phyloP scores from a whole-genome alignment of 1,140 invertebrate species.

The Halictus rubicundus region DNA sequence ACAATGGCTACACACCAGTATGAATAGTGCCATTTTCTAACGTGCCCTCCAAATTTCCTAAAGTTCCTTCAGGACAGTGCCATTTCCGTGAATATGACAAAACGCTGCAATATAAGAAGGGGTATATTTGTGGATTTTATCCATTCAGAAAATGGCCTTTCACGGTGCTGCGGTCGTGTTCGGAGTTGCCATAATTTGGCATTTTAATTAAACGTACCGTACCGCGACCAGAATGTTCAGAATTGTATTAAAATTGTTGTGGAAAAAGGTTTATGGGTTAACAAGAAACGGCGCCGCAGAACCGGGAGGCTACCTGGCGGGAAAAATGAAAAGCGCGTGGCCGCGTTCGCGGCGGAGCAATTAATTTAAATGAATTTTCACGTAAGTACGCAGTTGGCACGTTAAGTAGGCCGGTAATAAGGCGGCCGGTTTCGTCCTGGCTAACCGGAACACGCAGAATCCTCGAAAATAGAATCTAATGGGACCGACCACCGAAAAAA shows the following conservation, averaged over 20 bases:
- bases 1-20: too few relatives aligned
- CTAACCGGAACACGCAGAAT: conserved; percentile 8
- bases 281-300: not conserved
- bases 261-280: not conserved
- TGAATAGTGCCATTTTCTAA: too few relatives aligned
- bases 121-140: too few relatives aligned
- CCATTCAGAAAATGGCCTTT: too few relatives aligned
- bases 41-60: too few relatives aligned
- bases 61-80: too few relatives aligned
- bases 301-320: conserved; percentile 11
- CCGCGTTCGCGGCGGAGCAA: conserved; percentile 10
- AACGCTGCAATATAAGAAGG: too few relatives aligned
- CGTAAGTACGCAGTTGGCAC: conserved; percentile 11
- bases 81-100: too few relatives aligned
- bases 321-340: not conserved
- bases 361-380: conserved; percentile 34
- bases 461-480: conserved; percentile 9
- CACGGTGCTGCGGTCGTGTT: too few relatives aligned
- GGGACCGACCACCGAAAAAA: not conserved
- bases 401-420: conserved; percentile 18
- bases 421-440: not conserved
- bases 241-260: not conserved
- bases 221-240: too few relatives aligned
- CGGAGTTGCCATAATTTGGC: too few relatives aligned
- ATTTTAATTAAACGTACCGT: too few relatives aligned